phyloP scores from a whole-genome alignment of 2,888 invertebrate species.

The Iselma pallidipennis region DNA sequence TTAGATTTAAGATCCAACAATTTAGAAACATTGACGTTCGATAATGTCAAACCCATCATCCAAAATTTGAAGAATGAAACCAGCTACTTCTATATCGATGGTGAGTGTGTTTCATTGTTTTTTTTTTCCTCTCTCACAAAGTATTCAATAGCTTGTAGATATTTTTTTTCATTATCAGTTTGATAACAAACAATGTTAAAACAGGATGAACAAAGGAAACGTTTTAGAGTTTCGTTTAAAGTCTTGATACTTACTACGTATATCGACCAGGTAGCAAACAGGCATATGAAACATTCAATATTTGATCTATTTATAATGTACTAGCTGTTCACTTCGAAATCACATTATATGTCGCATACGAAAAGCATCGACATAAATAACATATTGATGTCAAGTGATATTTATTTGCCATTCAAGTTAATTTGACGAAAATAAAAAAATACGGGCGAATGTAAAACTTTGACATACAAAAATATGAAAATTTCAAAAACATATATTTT shows the following conservation, averaged over 20 bases:
- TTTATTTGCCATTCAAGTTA: not conserved
- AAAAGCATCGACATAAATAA: not conserved
- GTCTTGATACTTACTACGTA: too few relatives aligned
- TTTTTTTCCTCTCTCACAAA: not conserved
- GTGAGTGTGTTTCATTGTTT: slow-evolving; percentile 60
- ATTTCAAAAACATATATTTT: too few relatives aligned
- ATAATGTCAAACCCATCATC: slow-evolving; percentile 76
- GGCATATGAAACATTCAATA: not conserved
- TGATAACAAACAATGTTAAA: slow-evolving; percentile 20
- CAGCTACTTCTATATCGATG: slow-evolving; percentile 76
- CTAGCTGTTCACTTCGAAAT: not conserved
- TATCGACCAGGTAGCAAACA: too few relatives aligned
- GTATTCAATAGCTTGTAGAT: slow-evolving; percentile 1
- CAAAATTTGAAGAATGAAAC: slow-evolving; percentile 75
- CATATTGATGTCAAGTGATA: not conserved
- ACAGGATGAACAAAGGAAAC: too few relatives aligned
- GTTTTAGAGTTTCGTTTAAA: not conserved
- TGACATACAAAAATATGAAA: too few relatives aligned
- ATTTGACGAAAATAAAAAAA: not conserved
- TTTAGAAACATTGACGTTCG: slow-evolving; percentile 75
- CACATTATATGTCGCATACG: not conserved
- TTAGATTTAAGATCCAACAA: slow-evolving; percentile 78
- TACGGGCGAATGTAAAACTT: too few relatives aligned
- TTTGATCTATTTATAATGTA: not conserved
- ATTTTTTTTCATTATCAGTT: slow-evolving; percentile 2